Evolutionary conservation across 2,797 vertebrate species (phyloP).

Genomic region (Uromys caudimaculatus): DNA sequence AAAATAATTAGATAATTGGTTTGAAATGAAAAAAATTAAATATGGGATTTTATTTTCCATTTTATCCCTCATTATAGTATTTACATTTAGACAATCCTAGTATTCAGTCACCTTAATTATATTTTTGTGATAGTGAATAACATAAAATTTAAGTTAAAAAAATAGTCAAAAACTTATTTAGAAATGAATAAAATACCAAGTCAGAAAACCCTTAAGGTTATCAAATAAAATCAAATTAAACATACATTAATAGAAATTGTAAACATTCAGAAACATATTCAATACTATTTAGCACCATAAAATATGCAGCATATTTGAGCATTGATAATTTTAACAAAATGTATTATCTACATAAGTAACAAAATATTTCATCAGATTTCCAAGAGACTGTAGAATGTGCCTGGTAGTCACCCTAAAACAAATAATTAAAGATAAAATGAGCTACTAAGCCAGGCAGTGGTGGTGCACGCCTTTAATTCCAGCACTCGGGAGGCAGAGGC

Average conservation of each 20-base stretch:
- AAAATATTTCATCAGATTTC: not conserved
- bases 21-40: not conserved
- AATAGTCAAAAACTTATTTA: not conserved
- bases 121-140: not conserved
- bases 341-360: not conserved
- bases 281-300: not conserved
- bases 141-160: not conserved
- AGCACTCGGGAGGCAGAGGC: too few relatives aligned
- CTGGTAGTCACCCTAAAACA: rapidly evolving
- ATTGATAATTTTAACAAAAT: not conserved
- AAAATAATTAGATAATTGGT: not conserved
- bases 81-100: not conserved
- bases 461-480: too few relatives aligned
- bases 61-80: not conserved
- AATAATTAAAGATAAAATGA: not conserved
- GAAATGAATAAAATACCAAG: not conserved
- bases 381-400: not conserved
- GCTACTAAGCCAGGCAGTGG: too few relatives aligned
- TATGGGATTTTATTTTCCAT: not conserved
- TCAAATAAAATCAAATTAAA: not conserved
- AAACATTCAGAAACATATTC: not conserved
- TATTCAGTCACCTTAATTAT: not conserved
- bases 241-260: not conserved
- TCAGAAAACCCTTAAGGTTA: not conserved
- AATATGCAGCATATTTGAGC: not conserved